These are phyloP conservation scores for Trichogramma pretiosum DNA, from an alignment of 1,140 invertebrate genomes.

Conservation along the genomic window DNA sequence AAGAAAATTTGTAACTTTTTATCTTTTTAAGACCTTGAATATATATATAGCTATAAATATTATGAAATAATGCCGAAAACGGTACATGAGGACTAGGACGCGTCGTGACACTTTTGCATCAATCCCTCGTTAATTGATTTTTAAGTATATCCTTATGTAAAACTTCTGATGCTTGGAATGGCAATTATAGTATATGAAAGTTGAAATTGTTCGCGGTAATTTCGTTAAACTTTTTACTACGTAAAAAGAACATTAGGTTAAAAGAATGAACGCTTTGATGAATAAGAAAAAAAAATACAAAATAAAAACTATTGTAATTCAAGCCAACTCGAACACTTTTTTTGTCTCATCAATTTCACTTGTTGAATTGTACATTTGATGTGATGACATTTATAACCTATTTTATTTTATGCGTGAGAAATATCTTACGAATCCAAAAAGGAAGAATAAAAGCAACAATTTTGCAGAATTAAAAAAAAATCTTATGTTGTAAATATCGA, in stretches of 20 bases:
- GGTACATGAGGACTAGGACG: conserved; percentile 4
- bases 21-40: conserved; percentile 13
- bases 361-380: conserved; percentile 31
- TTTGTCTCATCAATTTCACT: conserved; percentile 37
- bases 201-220: conserved; percentile 33
- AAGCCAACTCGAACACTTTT: conserved; percentile 33
- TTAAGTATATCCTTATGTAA: conserved; percentile 23
- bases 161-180: conserved; percentile 26
- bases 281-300: conserved; percentile 37
- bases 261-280: too few species aligned
- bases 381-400: conserved; percentile 25
- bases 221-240: conserved; percentile 40
- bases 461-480: conserved; percentile 18
- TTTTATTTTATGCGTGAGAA: conserved; percentile 6
- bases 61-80: too few species aligned
- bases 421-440: neutral
- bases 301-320: conserved; percentile 30
- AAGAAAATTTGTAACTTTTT: conserved; percentile 15
- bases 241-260: conserved; percentile 28
- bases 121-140: conserved; percentile 24
- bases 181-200: conserved; percentile 30
- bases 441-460: conserved; percentile 31
- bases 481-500: too few species aligned
- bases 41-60: conserved; percentile 12
- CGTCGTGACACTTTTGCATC: conserved; percentile 31